phyloP scores from a whole-genome alignment of 2,797 vertebrate species.

The Anguilla anguilla region DNA sequence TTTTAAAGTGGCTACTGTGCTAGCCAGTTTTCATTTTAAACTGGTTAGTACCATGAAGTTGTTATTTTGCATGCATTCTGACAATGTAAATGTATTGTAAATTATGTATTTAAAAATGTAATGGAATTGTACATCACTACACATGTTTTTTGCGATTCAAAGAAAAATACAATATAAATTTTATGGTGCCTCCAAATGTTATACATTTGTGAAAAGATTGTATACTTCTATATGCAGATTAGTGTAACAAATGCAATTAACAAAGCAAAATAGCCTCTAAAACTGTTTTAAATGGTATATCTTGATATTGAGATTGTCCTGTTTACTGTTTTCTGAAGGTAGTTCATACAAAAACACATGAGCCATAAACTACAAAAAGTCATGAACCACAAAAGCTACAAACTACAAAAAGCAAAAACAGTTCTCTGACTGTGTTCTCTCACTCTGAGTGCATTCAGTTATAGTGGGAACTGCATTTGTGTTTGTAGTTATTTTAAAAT shows the following conservation, averaged over 20 bases:
- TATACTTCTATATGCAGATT: not conserved
- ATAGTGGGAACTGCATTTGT: too few relatives aligned
- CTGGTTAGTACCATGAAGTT: not conserved
- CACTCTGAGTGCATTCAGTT: not conserved
- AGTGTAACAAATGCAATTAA: not conserved
- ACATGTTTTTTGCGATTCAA: not conserved
- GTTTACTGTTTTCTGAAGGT: not conserved
- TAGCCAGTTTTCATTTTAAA: not conserved
- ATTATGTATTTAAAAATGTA: not conserved
- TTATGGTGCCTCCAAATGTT: not conserved
- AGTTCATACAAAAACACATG: too few relatives aligned
- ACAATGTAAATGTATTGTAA: not conserved
- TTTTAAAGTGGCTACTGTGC: not conserved
- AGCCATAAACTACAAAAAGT: too few relatives aligned
- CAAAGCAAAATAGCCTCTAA: not conserved
- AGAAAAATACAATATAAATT: not conserved
- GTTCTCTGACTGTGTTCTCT: not conserved
- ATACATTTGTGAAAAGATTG: not conserved
- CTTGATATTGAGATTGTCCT: not conserved
- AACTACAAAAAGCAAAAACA: constrained; percentile 44
- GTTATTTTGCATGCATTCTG: not conserved
- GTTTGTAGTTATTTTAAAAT: too few relatives aligned
- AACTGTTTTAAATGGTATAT: not conserved
- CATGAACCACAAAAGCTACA: not conserved
- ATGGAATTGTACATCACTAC: not conserved